Conservation (phyloP, 2,797 vertebrate species). For the Anguilla anguilla region DNA sequence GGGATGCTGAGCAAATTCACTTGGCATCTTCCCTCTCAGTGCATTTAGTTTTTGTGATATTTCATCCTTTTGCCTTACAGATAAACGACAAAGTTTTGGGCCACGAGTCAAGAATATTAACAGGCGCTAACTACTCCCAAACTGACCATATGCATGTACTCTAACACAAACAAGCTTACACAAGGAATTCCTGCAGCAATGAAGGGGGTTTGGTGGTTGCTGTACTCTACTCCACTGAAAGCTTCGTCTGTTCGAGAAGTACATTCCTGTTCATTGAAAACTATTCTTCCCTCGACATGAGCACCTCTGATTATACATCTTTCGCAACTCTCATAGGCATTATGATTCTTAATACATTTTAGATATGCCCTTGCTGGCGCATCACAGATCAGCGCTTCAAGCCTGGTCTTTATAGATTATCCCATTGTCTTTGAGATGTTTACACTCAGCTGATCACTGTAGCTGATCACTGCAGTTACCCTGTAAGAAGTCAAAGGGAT, state of each 20-base stretch:
- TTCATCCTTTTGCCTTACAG: conserved; percentile 40
- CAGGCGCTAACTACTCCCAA: conserved; percentile 37
- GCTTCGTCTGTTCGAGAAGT: conserved; percentile 29
- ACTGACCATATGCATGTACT: conserved; percentile 48
- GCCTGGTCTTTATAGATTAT: conserved; percentile 34
- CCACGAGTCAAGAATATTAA: conserved; percentile 43
- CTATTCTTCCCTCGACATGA: conserved; percentile 35
- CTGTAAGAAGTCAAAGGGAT: too few species aligned
- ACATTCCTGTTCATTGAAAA: conserved; percentile 24
- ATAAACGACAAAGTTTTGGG: conserved; percentile 42
- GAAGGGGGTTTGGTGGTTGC: conserved; percentile 36
- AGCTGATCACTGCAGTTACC: too few species aligned
- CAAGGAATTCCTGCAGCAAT: conserved; percentile 43
- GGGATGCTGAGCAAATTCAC: conserved; percentile 35
- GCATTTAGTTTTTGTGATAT: conserved; percentile 32
- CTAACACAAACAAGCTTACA: conserved; percentile 38
- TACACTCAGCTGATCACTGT: too few species aligned
- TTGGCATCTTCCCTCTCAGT: conserved; percentile 35
- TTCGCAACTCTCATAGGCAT: conserved; percentile 38
- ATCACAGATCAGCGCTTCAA: conserved; percentile 41
- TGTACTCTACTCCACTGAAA: conserved; percentile 31
- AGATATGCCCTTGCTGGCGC: conserved; percentile 41
- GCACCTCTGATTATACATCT: conserved; percentile 36
- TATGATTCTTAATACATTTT: conserved; percentile 41
- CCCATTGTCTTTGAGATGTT: conserved; percentile 38